Conservation (phyloP, 2,797 vertebrate species). For the Arctocebus calabarensis region DNA sequence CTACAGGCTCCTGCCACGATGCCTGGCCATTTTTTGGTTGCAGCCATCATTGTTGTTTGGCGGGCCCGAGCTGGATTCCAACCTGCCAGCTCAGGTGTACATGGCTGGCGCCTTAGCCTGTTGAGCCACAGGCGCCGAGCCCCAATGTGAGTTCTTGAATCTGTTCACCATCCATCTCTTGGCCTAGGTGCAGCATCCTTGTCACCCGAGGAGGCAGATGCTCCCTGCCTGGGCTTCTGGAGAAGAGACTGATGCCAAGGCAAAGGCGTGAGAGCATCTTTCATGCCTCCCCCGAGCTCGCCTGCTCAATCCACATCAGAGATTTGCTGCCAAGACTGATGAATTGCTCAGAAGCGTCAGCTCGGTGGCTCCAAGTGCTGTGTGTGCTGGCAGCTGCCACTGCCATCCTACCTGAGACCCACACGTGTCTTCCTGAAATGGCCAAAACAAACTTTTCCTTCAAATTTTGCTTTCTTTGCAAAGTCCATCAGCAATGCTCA, state of each 20-base stretch:
- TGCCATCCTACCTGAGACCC: background rate
- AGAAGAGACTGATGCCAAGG: constrained; percentile 64
- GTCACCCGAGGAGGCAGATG: constrained; percentile 58
- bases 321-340: constrained; percentile 39
- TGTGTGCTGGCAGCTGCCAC: background rate
- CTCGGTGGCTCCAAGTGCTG: background rate
- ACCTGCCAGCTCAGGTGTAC: no score
- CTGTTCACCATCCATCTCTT: background rate
- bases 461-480: background rate
- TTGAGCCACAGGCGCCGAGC: no score
- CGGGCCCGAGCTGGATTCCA: no score
- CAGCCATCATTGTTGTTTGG: no score
- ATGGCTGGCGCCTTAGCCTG: no score
- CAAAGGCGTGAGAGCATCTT: constrained; percentile 38
- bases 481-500: background rate
- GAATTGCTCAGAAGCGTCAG: background rate
- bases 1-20: no score
- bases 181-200: background rate
- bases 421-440: background rate
- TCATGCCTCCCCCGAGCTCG: background rate
- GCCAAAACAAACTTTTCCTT: background rate
- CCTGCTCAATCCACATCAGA: constrained; percentile 64
- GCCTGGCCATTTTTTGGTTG: no score
- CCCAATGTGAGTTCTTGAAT: constrained; percentile 2
- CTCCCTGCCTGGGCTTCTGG: constrained; percentile 73